Percentiles rank a stretch among this genome's conserved stretches.
Conservation (phyloP, 2,113 vertebrate genomes). For the Cardinalis cardinalis region DNA sequence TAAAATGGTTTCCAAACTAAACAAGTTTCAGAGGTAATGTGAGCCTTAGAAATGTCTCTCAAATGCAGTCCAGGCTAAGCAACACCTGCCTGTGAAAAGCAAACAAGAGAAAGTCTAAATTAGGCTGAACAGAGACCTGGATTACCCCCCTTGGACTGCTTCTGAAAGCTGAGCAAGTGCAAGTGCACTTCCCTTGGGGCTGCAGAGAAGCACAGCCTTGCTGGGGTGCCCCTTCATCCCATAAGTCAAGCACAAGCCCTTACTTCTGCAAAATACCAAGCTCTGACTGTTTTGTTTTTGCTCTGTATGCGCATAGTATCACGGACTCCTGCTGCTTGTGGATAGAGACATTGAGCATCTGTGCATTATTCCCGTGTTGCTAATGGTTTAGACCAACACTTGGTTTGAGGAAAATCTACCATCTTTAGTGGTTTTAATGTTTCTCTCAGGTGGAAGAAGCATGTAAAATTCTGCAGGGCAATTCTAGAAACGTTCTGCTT, state of each 20-base stretch:
- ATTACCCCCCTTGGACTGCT: neutral
- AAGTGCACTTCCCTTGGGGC: neutral
- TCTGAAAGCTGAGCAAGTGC: neutral
- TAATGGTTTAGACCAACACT: neutral
- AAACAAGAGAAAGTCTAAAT: neutral
- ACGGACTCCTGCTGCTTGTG: rapidly evolving
- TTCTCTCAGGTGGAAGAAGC: neutral
- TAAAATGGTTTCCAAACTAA: neutral
- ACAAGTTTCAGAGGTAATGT: neutral
- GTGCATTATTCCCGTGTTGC: neutral
- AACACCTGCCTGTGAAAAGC: neutral
- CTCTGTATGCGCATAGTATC: rapidly evolving
- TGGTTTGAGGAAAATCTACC: neutral
- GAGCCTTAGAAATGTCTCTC: neutral
- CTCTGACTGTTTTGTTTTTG: neutral
- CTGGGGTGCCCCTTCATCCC: neutral
- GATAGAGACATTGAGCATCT: neutral
- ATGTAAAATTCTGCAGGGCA: neutral
- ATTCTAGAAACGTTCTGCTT: neutral
- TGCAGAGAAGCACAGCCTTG: neutral
- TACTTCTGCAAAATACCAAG: neutral
- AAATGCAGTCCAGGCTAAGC: neutral
- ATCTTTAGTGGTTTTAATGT: neutral
- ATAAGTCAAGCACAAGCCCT: rapidly evolving
- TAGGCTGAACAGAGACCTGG: neutral